Evolutionary conservation across 2,797 vertebrate species (phyloP).

Genomic region (Buphagus erythrorhynchus): DNA sequence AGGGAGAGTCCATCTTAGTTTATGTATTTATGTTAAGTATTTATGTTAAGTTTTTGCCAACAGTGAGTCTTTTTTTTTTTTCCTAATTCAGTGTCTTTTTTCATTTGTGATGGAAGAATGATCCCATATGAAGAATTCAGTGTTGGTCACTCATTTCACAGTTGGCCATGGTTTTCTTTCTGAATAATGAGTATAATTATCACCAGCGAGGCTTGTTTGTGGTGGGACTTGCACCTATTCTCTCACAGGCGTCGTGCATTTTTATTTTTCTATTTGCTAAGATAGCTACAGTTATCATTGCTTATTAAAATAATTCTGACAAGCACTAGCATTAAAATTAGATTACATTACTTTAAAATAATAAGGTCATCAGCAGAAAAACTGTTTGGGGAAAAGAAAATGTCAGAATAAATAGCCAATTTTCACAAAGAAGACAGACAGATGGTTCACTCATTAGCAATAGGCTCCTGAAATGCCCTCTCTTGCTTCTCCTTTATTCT

Average conservation of each 20-base stretch:
- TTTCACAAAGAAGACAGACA: slow-evolving; percentile 31
- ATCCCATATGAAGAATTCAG: neutral
- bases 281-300: neutral
- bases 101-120: neutral
- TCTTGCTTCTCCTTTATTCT: slow-evolving; percentile 8
- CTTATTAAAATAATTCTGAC: neutral
- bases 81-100: neutral
- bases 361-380: slow-evolving; percentile 4
- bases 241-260: neutral
- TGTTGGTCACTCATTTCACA: slow-evolving; percentile 12
- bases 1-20: neutral
- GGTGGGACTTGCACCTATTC: neutral
- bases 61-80: neutral
- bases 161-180: neutral
- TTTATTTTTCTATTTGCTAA: neutral
- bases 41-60: neutral
- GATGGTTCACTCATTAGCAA: slow-evolving; percentile 48
- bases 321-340: neutral
- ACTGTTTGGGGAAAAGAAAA: neutral
- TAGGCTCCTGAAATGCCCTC: slow-evolving; percentile 1
- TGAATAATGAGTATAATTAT: slow-evolving; percentile 42
- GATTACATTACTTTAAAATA: slow-evolving; percentile 12
- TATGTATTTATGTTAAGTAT: neutral
- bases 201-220: neutral
- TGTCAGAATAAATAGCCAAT: slow-evolving; percentile 21